A percentile compares a stretch with the other conserved stretches of the same genome.
These are phyloP conservation scores for Oncorhynchus nerka DNA, from an alignment of 2,113 vertebrate species.

Conservation along the genomic window DNA sequence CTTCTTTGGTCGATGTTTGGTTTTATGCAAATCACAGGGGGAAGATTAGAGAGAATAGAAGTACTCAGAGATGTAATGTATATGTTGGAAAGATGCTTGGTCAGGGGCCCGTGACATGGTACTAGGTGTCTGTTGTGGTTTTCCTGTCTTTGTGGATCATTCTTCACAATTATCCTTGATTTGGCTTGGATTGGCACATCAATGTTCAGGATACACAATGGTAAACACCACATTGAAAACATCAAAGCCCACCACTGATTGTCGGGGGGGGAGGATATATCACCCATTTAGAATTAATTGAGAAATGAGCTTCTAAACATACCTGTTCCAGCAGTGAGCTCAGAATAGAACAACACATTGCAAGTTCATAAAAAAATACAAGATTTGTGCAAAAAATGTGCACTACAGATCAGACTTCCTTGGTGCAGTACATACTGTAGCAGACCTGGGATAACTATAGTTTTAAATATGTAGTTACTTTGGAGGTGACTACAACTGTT, in stretches of 20 bases:
- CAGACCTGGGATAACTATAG: no score
- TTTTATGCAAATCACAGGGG: conserved; percentile 19
- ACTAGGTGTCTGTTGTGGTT: conserved; percentile 50
- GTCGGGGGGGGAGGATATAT: conserved; percentile 8
- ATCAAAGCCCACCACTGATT: conserved; percentile 27
- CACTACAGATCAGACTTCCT: neutral
- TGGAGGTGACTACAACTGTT: no score
- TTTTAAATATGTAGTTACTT: no score
- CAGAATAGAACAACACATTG: no score
- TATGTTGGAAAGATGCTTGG: conserved; percentile 35
- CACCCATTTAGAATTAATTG: conserved; percentile 8
- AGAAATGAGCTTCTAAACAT: conserved; percentile 5
- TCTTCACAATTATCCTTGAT: conserved; percentile 41
- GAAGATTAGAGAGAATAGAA: conserved; percentile 35
- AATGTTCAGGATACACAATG: conserved; percentile 30
- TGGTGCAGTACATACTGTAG: no score
- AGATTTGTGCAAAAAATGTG: no score
- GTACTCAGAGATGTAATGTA: conserved; percentile 27
- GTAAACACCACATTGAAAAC: conserved; percentile 42
- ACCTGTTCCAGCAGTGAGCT: no score
- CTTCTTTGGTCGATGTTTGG: conserved; percentile 1
- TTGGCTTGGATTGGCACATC: conserved; percentile 28
- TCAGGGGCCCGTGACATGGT: conserved; percentile 28
- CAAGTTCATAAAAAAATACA: no score
- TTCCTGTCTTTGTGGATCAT: conserved; percentile 15